Conservation (phyloP, 2,797 vertebrate genomes). For the Halcyon smyrnensis region DNA sequence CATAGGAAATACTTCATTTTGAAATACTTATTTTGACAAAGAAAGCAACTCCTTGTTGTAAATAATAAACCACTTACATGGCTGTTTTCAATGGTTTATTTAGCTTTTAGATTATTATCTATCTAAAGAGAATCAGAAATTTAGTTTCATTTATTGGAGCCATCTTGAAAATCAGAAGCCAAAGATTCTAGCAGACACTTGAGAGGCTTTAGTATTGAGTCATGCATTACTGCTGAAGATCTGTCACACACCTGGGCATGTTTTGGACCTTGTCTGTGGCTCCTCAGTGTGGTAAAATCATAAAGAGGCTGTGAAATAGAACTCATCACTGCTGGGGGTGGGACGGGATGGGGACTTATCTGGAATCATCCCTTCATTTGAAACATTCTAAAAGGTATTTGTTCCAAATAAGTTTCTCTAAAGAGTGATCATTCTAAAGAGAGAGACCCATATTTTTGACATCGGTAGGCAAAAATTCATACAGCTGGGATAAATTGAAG, state of each 20-base stretch:
- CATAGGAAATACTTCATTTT: neutral
- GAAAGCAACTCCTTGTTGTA: neutral
- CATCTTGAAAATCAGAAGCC: neutral
- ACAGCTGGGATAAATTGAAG: neutral
- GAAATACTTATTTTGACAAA: neutral
- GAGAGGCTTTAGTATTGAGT: neutral
- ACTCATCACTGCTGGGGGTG: neutral
- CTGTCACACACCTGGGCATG: fast-evolving
- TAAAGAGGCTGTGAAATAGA: neutral
- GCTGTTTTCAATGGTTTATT: neutral
- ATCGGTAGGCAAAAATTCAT: neutral
- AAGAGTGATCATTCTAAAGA: too few species aligned
- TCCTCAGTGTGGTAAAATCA: neutral
- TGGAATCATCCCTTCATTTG: neutral
- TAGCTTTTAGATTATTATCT: neutral
- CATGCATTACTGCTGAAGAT: neutral
- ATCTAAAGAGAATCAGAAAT: neutral
- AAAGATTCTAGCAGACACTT: neutral
- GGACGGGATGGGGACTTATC: neutral
- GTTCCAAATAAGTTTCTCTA: too few species aligned
- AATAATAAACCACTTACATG: neutral
- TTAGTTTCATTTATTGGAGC: neutral
- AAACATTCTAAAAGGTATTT: neutral
- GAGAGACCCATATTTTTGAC: neutral
- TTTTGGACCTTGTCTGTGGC: neutral